Percentiles rank a stretch among this genome's conserved stretches.
Conservation (phyloP, 2,888 invertebrate genomes). For the Lymantria dispar region DNA sequence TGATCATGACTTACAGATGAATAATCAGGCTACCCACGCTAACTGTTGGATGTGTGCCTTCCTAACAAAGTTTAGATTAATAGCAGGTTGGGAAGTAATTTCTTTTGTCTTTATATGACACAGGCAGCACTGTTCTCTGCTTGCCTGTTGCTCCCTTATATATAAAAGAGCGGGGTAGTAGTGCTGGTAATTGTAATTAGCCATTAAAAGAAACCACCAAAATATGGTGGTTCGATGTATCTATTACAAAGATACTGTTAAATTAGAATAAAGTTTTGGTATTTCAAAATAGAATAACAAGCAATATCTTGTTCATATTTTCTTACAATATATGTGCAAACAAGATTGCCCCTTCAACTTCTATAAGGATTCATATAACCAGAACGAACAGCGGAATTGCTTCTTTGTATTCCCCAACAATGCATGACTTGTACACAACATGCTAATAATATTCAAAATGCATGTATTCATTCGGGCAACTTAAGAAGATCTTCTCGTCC, state of each 20-base stretch:
- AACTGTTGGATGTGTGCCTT: too few relatives aligned
- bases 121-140: too few relatives aligned
- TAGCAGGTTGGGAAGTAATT: too few relatives aligned
- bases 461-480: not conserved
- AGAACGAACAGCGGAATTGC: not conserved
- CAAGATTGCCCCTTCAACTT: not conserved
- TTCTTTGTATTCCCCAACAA: not conserved
- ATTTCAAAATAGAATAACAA: not conserved
- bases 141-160: too few relatives aligned
- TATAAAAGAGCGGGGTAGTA: too few relatives aligned
- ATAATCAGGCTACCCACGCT: too few relatives aligned
- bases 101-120: too few relatives aligned
- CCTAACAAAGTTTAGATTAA: too few relatives aligned
- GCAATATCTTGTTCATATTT: not conserved
- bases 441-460: not conserved
- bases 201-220: too few relatives aligned
- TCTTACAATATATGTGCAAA: not conserved
- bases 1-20: too few relatives aligned
- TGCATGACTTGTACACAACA: not conserved
- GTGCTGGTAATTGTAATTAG: too few relatives aligned
- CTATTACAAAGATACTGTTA: not conserved
- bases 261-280: not conserved
- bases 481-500: too few relatives aligned
- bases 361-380: not conserved
- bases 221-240: not conserved